Evolutionary conservation across 2,888 invertebrate genomes (phyloP).

Genomic region (Aphidius colemani): DNA sequence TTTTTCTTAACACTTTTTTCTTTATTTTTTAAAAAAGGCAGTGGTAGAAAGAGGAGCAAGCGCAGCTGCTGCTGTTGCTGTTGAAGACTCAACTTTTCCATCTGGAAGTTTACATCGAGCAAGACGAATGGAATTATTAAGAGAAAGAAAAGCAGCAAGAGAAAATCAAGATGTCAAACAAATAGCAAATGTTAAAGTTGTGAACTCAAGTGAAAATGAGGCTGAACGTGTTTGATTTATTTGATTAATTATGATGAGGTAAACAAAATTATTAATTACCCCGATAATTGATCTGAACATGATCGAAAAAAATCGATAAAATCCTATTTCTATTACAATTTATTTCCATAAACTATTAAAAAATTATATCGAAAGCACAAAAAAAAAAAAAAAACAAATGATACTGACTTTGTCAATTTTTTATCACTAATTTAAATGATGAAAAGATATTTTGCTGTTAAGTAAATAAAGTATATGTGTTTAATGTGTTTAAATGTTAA

Average conservation of each 20-base stretch:
- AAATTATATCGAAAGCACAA: background rate
- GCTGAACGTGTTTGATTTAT: constrained; percentile 56
- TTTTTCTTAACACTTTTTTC: constrained; percentile 5
- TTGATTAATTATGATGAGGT: too few species aligned
- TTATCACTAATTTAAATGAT: too few species aligned
- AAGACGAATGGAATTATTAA: constrained; percentile 45
- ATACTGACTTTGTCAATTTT: background rate
- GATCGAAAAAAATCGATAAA: too few species aligned
- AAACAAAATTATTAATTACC: background rate
- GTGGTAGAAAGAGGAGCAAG: constrained; percentile 51
- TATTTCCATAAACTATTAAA: background rate
- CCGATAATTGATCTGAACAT: too few species aligned
- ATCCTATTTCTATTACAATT: too few species aligned
- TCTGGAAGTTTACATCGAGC: constrained; percentile 51
- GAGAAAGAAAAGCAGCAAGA: constrained; percentile 46
- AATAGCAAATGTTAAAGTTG: constrained; percentile 34
- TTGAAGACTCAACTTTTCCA: constrained; percentile 51
- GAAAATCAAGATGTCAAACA: constrained; percentile 42
- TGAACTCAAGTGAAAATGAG: constrained; percentile 31
- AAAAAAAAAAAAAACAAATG: constrained; percentile 21
- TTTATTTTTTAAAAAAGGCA: constrained; percentile 44
- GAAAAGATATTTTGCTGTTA: background rate
- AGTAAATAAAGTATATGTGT: constrained; percentile 32
- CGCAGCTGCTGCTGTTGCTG: constrained; percentile 51
- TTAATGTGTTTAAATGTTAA: constrained; percentile 33